Base-by-base conservation (phyloP, 2,797 vertebrate species). In the Brachyrhaphis roseni region DNA sequence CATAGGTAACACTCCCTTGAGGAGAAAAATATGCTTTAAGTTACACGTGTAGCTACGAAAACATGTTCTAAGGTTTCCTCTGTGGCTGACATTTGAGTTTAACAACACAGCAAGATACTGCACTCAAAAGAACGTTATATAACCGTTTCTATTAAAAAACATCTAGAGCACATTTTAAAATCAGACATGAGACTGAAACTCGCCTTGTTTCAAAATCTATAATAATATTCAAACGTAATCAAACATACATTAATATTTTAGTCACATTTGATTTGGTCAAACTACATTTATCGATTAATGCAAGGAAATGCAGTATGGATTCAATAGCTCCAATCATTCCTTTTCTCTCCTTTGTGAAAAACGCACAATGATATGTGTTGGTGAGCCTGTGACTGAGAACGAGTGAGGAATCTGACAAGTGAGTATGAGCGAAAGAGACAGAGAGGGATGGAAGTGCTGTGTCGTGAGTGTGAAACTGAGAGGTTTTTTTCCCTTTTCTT, bases 331-430 rank as follows among this genome's bases (percentile, higher is more conserved):
- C 23, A 87, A 88, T 84, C 84, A 84, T 84, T 91, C 84, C 81
- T 90, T 86, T 82, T 78, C 86, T 84, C 81, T 72, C 75, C 81
- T 87, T 88, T 86, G 88, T 84, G 82, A 90, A 91, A 91, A 91
- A 90, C 87, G 84, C 91, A 89, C 85, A 87, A 89, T 87, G 84
- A 91, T 71, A 45, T 90, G 92, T 93, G 92, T 91, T 34, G 76
- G 82, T 82, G 87, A 91, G 91, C 85, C 86, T 87, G 92, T 81
- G 78, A 82, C 80, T 78, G 80, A 86, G 88, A 84, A 83, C 57
- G 81, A 78, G 89, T 3, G 84, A 90, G 87, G 92, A 86, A 92
- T 92, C 82, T 91, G 92, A 92, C 90, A 91, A 92, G 89, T 89
- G 85, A 88, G 78, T 85, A 79, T 81, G 88, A 92, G 88, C 34